phyloP scores from a whole-genome alignment of 1,140 invertebrate species.

The Leguminivora glycinivorella region DNA sequence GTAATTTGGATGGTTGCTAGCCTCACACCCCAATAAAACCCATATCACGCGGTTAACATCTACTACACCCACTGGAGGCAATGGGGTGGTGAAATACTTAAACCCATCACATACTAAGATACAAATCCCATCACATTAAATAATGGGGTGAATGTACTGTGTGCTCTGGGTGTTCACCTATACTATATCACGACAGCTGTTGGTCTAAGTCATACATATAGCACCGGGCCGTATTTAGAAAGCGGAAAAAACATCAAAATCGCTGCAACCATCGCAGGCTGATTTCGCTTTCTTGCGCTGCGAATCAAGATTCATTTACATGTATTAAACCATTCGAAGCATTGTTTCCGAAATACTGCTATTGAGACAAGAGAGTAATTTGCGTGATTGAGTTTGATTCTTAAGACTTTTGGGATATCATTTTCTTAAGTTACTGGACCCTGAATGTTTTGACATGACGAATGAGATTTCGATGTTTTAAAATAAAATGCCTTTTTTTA shows the following conservation, averaged over 20 bases:
- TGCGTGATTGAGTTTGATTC: neutral
- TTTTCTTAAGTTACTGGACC: no score
- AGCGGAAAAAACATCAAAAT: conserved; percentile 69
- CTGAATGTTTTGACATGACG: no score
- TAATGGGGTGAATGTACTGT: neutral
- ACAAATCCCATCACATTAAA: neutral
- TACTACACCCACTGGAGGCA: no score
- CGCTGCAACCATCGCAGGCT: conserved; percentile 44
- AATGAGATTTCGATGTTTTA: no score
- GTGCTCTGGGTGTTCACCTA: conserved; percentile 27
- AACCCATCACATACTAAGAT: no score
- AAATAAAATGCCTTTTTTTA: no score
- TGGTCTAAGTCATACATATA: conserved; percentile 29
- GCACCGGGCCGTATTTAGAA: conserved; percentile 56
- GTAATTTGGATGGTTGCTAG: no score
- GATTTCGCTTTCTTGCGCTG: conserved; percentile 63
- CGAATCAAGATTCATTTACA: conserved; percentile 47
- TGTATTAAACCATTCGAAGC: conserved; percentile 39
- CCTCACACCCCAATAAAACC: no score
- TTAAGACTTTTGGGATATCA: neutral
- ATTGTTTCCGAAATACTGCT: conserved; percentile 17
- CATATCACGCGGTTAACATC: no score
- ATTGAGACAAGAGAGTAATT: neutral
- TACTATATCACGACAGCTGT: conserved; percentile 6
- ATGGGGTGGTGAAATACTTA: no score